Conservation (phyloP, 1,140 invertebrate species). For the Polypedilum vanderplanki region DNA sequence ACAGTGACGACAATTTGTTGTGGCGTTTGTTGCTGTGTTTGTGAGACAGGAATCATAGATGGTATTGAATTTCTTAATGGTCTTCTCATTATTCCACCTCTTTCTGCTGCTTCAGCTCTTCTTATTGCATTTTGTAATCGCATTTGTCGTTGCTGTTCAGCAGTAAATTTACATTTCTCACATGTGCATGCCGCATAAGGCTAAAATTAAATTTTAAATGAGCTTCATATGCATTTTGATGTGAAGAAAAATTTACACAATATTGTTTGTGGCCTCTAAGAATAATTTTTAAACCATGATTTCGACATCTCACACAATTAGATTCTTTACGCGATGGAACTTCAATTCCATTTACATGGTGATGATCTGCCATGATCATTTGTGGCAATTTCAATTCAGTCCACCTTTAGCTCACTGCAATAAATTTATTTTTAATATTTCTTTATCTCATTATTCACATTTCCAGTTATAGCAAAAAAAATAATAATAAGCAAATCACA, state of each 20-base stretch:
- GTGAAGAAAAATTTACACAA: background rate
- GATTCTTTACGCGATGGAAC: background rate
- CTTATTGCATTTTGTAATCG: constrained; percentile 21
- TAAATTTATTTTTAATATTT: no score
- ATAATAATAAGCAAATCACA: background rate
- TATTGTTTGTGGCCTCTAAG: constrained; percentile 7
- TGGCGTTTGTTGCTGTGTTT: background rate
- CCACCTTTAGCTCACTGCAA: no score
- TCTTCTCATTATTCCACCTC: background rate
- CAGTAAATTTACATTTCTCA: constrained; percentile 21
- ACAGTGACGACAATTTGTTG: constrained; percentile 20
- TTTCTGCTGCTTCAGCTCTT: background rate
- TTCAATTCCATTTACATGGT: background rate
- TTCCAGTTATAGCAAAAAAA: background rate
- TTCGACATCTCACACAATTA: background rate
- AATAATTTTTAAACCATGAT: background rate
- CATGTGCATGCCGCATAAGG: constrained; percentile 1
- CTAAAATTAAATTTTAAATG: no score
- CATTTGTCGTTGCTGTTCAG: constrained; percentile 21
- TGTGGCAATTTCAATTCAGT: background rate
- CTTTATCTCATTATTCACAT: no score
- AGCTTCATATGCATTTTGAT: no score
- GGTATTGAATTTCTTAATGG: background rate
- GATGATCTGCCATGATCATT: constrained; percentile 8
- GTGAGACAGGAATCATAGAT: background rate